Evolutionary conservation across 2,888 invertebrate species (phyloP), one percentile per base, ranked within the genome.

Genomic region (Ophion obscuratus): DNA sequence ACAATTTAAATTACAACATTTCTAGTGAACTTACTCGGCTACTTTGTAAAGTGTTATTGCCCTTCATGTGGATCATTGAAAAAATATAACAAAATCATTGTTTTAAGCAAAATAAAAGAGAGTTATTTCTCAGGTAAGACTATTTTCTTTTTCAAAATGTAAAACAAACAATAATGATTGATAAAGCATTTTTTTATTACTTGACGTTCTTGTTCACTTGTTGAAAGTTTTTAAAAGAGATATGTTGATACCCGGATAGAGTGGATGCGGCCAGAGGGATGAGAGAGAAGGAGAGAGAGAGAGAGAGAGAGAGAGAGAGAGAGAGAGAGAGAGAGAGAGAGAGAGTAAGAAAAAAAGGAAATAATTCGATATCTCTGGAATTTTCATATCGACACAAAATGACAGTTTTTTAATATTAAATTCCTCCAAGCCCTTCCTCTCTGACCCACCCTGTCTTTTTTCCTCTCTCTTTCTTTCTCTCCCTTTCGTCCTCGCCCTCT

Each of bases 391-490:
- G 92, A 92, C 92, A 90, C 90, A 92, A 92, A 92, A 94, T 92
- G 92, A 92, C 93, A 93, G 92, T 92, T 92, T 93, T 93, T 92
- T 92, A 92, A 94, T 94, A 94, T 94, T 93, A 94, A 94, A 94
- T 94, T 94, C 94, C 90, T 88, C 83, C 82, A 73, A 79, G 40
- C 7, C 7, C 20, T 17, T 36, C 80, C 53, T 71, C 86, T 27
- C 40, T 10, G 10, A 36, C 1, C 64, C 27, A 53, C 53, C 24
- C 53, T 62, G 66, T 59, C 31, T 53, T 36, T 62, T 62, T 36
- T 40, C 36, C 47, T 62, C 40, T 11, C 10, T 10, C 36, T 82
- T 47, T 78, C 87, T 14, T 20, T 24, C 24, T 53, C 78, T 66
- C 68, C 68, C 64, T 47, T 40, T 5, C 20, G 44, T 14, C 40